Evolutionary conservation across 1,140 invertebrate genomes (phyloP).

Genomic region (Riptortus pedestris): DNA sequence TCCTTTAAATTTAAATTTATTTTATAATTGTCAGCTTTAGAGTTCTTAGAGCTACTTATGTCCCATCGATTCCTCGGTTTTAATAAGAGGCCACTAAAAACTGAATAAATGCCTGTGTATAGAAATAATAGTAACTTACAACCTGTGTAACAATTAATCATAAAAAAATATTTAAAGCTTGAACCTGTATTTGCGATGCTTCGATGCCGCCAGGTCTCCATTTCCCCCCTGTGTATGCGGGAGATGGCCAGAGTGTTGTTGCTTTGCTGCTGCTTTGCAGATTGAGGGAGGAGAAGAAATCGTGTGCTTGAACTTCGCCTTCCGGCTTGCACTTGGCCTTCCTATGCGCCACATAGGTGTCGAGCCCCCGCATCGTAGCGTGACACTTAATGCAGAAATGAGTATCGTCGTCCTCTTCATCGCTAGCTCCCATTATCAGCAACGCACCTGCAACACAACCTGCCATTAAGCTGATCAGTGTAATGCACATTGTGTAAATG

Average conservation of each 20-base stretch:
- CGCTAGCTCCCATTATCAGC: conserved; percentile 34
- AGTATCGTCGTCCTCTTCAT: conserved; percentile 62
- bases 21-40: not conserved
- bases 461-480: no score
- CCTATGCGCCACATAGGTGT: conserved; percentile 70
- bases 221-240: conserved; percentile 56
- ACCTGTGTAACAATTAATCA: not conserved
- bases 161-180: not conserved
- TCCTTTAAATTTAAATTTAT: not conserved
- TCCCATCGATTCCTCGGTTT: no score
- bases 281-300: conserved; percentile 75
- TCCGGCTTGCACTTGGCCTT: conserved; percentile 46
- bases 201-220: conserved; percentile 43
- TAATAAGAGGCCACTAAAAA: no score
- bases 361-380: conserved; percentile 61
- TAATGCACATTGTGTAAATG: no score
- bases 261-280: conserved; percentile 60
- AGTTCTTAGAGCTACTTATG: no score
- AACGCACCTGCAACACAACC: no score
- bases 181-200: not conserved
- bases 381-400: conserved; percentile 80
- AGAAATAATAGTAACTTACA: not conserved
- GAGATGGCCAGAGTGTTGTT: not conserved
- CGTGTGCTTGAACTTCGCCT: conserved; percentile 47
- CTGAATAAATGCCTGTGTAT: no score